Evolutionary conservation across 1,140 invertebrate genomes (phyloP), one percentile per base, ranked within the genome.

Genomic region (Sitobion miscanthi): DNA sequence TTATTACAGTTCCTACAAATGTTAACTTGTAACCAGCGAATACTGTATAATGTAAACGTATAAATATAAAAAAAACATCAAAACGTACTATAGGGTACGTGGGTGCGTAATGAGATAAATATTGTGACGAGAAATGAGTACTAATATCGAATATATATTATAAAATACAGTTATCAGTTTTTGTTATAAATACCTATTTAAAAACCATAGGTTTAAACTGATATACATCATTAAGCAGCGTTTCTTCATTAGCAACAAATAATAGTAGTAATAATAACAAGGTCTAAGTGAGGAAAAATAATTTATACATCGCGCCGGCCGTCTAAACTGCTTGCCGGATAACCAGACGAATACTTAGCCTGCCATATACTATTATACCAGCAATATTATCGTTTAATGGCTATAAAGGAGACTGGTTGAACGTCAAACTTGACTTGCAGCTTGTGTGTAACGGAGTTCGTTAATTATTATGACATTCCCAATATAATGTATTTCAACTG

Each of bases 361-460:
- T 49, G n/a, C 17, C 7, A 2, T 85, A 85, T 45, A 85, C 62
- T 69, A 69, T 21, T 83, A 45, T 45, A 85, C 21, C 42, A 85
- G 38, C 7, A 85, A 86, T 45, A 86, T 52, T 88, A 87, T 87
- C 45, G 30, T 88, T 38, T 88, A 88, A 88, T 35, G n/a, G 25
- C 20, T 20, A 35, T 88, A 35, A 87, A n/a, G 30, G 9, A 52
- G 86, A 35, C n/a, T n/a, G 47, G 17, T 52, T 52, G 49, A 35
- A 35, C 14, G 30, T 88, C 20, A 52, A 88, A 88, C 20, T 88
- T 6, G 49, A 86, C 45, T 86, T 47, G 11, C 17, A 45, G 17
- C 30, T 4, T 87, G 38, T 11, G 83, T 4, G 42, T 30, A 85
- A 42, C 21, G 42, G 14, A 4, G 21, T 42, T 25, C 23, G 11